These are phyloP conservation scores for Drosophila murphyi DNA, from an alignment of 1,140 invertebrate genomes.

Conservation along the genomic window DNA sequence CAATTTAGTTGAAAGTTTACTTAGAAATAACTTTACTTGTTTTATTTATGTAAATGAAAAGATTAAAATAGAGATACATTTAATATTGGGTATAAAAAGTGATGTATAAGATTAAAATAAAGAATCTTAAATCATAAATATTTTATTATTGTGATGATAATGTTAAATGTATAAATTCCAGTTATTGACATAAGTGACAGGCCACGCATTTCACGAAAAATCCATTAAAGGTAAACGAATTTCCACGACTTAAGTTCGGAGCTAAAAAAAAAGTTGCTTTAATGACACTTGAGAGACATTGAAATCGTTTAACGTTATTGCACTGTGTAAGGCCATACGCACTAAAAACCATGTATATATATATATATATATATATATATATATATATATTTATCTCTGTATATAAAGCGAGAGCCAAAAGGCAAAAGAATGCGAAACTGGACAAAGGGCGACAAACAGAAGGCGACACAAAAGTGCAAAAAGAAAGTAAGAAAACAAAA, in stretches of 20 bases:
- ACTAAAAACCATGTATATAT: conserved; percentile 28
- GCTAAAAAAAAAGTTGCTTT: conserved; percentile 44
- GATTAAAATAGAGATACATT: not conserved
- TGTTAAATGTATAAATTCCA: not conserved
- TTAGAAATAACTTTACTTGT: not conserved
- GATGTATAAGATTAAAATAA: not conserved
- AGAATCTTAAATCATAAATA: not conserved
- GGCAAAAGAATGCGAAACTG: conserved; percentile 11
- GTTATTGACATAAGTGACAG: not conserved
- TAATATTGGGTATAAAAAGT: too few species aligned
- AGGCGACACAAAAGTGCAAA: conserved; percentile 11
- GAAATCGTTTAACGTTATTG: conserved; percentile 32
- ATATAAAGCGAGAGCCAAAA: conserved; percentile 51
- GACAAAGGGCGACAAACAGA: conserved; percentile 24
- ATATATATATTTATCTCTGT: too few species aligned
- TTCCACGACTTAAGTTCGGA: not conserved
- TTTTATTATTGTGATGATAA: not conserved
- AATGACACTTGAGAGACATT: conserved; percentile 46
- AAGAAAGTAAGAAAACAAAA: conserved; percentile 44
- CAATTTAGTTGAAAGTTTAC: not conserved
- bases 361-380: not conserved
- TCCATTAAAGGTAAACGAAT: conserved; percentile 2
- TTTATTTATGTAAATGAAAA: not conserved
- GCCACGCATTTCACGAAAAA: conserved; percentile 1
- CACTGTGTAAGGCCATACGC: conserved; percentile 18